These are phyloP conservation scores for Blera fallax DNA, from an alignment of 2,888 invertebrate species.

Conservation along the genomic window DNA sequence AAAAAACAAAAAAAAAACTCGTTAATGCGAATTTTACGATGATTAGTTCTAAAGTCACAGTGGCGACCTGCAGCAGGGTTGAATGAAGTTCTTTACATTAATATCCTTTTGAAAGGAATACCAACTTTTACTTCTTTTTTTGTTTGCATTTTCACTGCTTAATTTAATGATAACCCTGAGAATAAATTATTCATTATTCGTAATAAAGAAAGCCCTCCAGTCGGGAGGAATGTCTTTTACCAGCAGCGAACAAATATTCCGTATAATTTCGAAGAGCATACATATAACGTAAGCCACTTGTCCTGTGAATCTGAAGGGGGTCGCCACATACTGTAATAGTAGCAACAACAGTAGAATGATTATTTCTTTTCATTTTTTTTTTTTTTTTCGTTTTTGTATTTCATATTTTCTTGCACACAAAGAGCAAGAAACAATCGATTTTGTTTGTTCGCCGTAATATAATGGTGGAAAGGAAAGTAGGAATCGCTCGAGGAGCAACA, in stretches of 20 bases:
- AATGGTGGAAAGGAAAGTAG: neutral
- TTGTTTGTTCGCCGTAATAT: slow-evolving; percentile 27
- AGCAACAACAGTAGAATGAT: slow-evolving; percentile 40
- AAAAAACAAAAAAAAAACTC: neutral
- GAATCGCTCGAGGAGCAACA: slow-evolving; percentile 16
- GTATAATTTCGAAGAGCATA: slow-evolving; percentile 24
- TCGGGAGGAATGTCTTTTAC: slow-evolving; percentile 1
- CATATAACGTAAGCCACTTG: slow-evolving; percentile 32
- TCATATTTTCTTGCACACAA: slow-evolving; percentile 27
- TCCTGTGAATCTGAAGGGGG: slow-evolving; percentile 38
- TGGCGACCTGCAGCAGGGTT: neutral
- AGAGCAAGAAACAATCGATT: slow-evolving; percentile 53
- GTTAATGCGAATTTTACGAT: neutral
- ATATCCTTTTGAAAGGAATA: neutral
- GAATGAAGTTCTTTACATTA: neutral
- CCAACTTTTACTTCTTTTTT: neutral
- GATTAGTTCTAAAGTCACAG: slow-evolving; percentile 16
- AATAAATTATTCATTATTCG: slow-evolving; percentile 66
- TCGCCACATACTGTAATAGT: slow-evolving; percentile 21
- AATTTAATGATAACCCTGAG: slow-evolving; percentile 48
- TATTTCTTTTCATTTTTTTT: slow-evolving; percentile 31
- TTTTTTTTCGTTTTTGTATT: slow-evolving; percentile 32
- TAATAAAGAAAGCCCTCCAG: neutral
- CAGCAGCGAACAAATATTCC: slow-evolving; percentile 12
- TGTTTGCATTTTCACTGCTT: slow-evolving; percentile 8